Base-by-base conservation (phyloP, 1,140 invertebrate genomes). In the Sycophila sp. region DNA sequence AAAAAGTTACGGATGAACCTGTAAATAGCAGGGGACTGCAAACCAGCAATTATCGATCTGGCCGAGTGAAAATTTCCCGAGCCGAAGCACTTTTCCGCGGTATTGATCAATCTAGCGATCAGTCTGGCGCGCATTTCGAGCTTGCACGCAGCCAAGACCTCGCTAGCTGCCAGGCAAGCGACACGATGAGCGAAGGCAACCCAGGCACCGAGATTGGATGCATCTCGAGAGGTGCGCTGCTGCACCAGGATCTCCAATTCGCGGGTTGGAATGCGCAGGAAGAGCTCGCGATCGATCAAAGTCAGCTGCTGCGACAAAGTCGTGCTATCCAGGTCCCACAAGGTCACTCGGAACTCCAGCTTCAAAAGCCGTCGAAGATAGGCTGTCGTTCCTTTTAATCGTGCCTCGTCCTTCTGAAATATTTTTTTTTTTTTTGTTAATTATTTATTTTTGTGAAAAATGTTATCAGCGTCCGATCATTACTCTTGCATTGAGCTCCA, bases 181-280 rank as follows among this genome's bases (percentile, higher is more conserved):
- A 89, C 81, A 63, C 89, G 76, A 59, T 89, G 87, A 22, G 87
- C 85, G 70, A 89, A 90, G 0, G 87, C 87, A 28, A 89, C 77
- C 77, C 87, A 83, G 0, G 87, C 87, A 0, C 80, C 78, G 17
- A 89, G 72, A 77, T 88, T 89, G 1, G 88, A 86, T 4, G 87
- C 80, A 73, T 88, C 88, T 71, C 80, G 84, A 0, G 86, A 83
- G 0, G 82, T 84, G 63, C 80, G 81, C 68, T 88, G 83, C 58
- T 76, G 80, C 5, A 87, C 47, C 30, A 89, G 19, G 15, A 84
- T 76, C 6, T 81, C 77, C 7, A 89, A 76, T 69, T 89, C 88
- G 0, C 69, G 67, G 2, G 72, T 32, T 1, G 85, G 80, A 22
- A 89, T 85, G 28, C 86, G 83, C 0, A 88, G 59, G 73, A 89